These are phyloP conservation scores for Huso huso DNA, from an alignment of 2,797 vertebrate genomes.

Conservation along the genomic window DNA sequence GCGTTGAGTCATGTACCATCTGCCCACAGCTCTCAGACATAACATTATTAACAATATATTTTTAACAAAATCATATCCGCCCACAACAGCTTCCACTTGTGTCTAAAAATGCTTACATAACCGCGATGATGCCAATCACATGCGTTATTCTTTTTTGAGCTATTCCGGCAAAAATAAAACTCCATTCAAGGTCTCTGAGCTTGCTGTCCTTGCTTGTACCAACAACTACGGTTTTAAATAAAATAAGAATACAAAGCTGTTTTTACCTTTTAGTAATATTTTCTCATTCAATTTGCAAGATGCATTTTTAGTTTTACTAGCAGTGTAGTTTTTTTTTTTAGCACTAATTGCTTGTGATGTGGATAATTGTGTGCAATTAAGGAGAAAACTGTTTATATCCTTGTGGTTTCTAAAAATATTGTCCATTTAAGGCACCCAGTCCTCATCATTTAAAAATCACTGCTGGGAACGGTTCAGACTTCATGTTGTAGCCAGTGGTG, in stretches of 20 bases:
- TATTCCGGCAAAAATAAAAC: background rate
- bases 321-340: no score
- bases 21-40: conserved; percentile 6
- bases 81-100: conserved; percentile 2
- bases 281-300: background rate
- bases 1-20: conserved; percentile 9
- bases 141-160: background rate
- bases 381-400: no score
- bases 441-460: no score
- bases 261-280: conserved; percentile 6
- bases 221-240: no score
- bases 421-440: no score
- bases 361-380: no score
- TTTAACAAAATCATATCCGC: conserved; percentile 10
- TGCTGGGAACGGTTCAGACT: no score
- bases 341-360: no score
- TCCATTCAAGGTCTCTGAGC: no score
- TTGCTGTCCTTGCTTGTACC: no score
- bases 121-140: background rate
- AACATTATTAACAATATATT: conserved; percentile 7
- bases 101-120: background rate
- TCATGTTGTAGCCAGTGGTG: no score
- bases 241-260: background rate
- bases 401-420: no score
- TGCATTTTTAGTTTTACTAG: background rate